phyloP scores from a whole-genome alignment of 37 sponge, comb jelly and placozoan species.

The Aplysina aerophoba region DNA sequence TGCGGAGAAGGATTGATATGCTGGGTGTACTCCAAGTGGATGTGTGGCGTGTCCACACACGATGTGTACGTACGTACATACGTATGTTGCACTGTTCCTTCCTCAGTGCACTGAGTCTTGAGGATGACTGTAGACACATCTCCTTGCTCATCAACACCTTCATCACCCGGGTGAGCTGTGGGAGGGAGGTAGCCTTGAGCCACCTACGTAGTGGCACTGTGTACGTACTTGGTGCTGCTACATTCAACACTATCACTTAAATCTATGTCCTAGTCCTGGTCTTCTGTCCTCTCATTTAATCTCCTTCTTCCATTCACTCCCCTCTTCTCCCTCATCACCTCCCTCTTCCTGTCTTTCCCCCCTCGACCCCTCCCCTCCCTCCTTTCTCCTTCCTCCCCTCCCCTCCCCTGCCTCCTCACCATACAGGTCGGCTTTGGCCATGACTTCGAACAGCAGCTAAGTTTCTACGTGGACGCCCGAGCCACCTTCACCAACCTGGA shows the following conservation, averaged over 20 bases:
- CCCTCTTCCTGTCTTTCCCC: neutral
- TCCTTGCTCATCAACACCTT: slow-evolving; percentile 69
- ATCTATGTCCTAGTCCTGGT: neutral
- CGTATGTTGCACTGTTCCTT: neutral
- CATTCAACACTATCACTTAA: too few species aligned
- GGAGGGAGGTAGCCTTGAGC: neutral
- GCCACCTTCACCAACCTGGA: slow-evolving; percentile 90
- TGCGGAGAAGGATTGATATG: too few species aligned
- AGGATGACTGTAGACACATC: slow-evolving; percentile 85
- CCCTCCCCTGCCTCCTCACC: neutral
- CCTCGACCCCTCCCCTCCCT: neutral
- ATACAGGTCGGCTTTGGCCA: slow-evolving; percentile 76
- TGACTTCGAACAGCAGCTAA: slow-evolving; percentile 97
- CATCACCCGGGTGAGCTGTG: slow-evolving; percentile 52
- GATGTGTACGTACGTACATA: too few species aligned
- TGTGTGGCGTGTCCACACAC: too few species aligned
- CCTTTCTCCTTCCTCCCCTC: neutral
- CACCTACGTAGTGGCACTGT: too few species aligned
- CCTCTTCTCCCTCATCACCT: too few species aligned
- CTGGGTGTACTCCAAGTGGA: too few species aligned
- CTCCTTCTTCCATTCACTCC: neutral
- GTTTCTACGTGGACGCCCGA: slow-evolving; percentile 95
- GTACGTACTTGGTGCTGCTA: too few species aligned
- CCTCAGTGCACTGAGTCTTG: slow-evolving; percentile 86
- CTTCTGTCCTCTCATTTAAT: neutral